Percentiles rank a stretch among this genome's conserved stretches.
Conservation (phyloP, 2,888 invertebrate species). For the Lampropteryx suffumata region DNA sequence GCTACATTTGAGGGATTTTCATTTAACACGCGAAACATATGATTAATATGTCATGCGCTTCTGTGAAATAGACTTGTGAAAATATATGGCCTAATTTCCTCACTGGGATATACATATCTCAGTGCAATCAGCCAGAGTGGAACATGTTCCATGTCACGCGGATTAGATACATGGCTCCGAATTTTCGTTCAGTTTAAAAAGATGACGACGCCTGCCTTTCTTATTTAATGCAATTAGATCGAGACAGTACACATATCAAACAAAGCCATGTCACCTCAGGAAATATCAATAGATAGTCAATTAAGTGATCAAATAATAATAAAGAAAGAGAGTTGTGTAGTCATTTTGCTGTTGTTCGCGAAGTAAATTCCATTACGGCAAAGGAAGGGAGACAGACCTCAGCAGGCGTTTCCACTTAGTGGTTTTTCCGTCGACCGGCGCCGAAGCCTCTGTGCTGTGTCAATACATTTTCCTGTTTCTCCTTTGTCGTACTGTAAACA, state of each 20-base stretch:
- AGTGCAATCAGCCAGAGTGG: conserved; percentile 3
- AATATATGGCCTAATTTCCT: conserved; percentile 1
- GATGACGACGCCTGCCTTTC: no score
- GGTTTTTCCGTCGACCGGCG: conserved; percentile 51
- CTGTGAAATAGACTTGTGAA: conserved; percentile 20
- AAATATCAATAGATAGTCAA: background rate
- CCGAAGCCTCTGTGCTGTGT: conserved; percentile 35
- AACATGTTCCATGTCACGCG: conserved; percentile 3
- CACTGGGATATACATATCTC: background rate
- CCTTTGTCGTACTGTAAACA: conserved; percentile 18
- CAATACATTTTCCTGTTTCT: conserved; percentile 40
- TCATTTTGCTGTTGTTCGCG: conserved; percentile 44
- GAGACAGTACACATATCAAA: background rate
- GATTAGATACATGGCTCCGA: background rate
- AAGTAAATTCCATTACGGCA: conserved; percentile 60
- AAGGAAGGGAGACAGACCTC: conserved; percentile 43
- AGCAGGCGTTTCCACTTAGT: conserved; percentile 57
- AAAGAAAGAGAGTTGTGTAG: conserved; percentile 30
- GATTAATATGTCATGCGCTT: conserved; percentile 31
- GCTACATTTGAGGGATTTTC: no score
- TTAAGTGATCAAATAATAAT: conserved; percentile 12
- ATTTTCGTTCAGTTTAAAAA: no score
- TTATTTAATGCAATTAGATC: no score
- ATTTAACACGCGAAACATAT: no score
- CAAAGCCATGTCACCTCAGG: background rate